Evolutionary conservation across 2,888 invertebrate species (phyloP), one percentile per base, ranked within the genome.

Genomic region (Hemithea aestivaria): DNA sequence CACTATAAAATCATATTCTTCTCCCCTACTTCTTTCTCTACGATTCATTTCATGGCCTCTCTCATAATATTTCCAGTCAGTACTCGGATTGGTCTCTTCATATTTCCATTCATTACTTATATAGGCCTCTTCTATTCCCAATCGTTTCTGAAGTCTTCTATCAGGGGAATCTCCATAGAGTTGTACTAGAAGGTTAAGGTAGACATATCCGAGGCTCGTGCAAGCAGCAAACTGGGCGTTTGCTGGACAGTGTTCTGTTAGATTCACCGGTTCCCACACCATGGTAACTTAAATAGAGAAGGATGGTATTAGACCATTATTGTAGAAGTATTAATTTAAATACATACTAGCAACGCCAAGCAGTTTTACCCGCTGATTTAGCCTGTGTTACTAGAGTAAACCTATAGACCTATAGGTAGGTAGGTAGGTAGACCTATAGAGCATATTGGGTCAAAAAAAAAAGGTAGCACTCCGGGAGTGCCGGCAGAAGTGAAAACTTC

Each of bases 1-100:
- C 0, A 81, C 65, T 1, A 81, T 70, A 20, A 81, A 81, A 26
- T 81, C 80, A 32, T 68, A 80, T 16, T 66, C 65, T 11, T 62
- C 58, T 7, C 20, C 34, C n/a, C n/a, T n/a, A n/a, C n/a, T n/a
- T n/a, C n/a, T n/a, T n/a, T n/a, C n/a, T n/a, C n/a, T n/a, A n/a
- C n/a, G n/a, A n/a, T n/a, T n/a, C n/a, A n/a, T 10, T 2, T 10
- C 10, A 6, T 6, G 6, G 6, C 11, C n/a, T 25, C 27, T 11
- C 9, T 11, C 22, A 8, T n/a, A 16, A 28, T 20, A 6, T 20
- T 28, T 9, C 8, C 2, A 2, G 20, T 16, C 8, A 6, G 6
- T 8, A 6, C 8, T 6, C 16, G 5, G n/a, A 7, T 4, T 7
- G 2, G 6, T 20, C 10, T 28, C 23, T 23, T 33, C 12, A n/a